These are phyloP conservation scores for Polymixis lichenea DNA, from an alignment of 2,888 invertebrate species.

Conservation along the genomic window DNA sequence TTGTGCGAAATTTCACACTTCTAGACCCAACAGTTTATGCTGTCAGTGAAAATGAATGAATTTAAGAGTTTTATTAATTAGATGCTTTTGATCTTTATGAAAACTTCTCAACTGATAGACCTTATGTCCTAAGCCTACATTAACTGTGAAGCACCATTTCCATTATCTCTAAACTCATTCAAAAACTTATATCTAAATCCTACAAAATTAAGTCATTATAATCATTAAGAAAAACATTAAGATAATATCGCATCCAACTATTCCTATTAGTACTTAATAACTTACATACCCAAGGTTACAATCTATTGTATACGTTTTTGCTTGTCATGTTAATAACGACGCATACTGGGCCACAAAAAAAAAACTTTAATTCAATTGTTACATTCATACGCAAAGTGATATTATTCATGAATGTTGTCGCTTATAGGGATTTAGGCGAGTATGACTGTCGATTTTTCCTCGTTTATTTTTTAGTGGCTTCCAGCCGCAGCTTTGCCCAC, in stretches of 20 bases:
- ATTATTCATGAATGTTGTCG: slow-evolving; percentile 48
- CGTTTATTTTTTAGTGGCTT: neutral
- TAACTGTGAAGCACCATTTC: too few species aligned
- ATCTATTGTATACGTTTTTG: slow-evolving; percentile 39
- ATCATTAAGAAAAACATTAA: slow-evolving; percentile 20
- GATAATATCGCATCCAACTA: slow-evolving; percentile 24
- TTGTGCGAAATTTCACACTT: too few species aligned
- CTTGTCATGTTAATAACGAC: slow-evolving; percentile 51
- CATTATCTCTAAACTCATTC: neutral
- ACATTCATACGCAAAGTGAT: slow-evolving; percentile 39
- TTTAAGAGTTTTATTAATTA: too few species aligned
- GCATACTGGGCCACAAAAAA: slow-evolving; percentile 15
- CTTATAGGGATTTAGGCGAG: slow-evolving; percentile 3
- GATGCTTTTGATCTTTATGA: too few species aligned
- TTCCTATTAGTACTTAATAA: slow-evolving; percentile 32
- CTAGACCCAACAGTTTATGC: too few species aligned
- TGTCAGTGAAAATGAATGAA: too few species aligned
- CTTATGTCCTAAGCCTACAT: too few species aligned
- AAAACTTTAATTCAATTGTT: slow-evolving; percentile 52
- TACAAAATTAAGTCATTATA: slow-evolving; percentile 24
- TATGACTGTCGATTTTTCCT: slow-evolving; percentile 15
- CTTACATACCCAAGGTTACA: slow-evolving; percentile 42
- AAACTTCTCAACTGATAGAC: too few species aligned
- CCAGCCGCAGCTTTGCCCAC: too few species aligned
- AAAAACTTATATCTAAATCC: neutral